phyloP scores from a whole-genome alignment of 2,888 invertebrate species.

The Drosophila limbata region DNA sequence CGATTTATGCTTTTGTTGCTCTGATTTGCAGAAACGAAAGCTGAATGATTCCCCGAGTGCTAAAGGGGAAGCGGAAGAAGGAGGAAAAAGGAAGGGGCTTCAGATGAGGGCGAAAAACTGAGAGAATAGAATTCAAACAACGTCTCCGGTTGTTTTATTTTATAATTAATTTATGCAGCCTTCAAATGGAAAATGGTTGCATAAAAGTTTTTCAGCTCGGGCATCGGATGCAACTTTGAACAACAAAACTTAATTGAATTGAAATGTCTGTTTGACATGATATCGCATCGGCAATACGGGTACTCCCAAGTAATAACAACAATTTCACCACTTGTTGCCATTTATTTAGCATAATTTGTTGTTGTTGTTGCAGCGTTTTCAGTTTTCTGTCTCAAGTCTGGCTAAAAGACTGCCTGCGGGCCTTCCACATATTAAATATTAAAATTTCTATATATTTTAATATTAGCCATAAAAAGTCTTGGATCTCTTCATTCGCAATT shows the following conservation, averaged over 20 bases:
- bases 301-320: slow-evolving; percentile 25
- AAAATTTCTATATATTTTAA: slow-evolving; percentile 34
- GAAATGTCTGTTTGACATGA: slow-evolving; percentile 79
- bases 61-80: background rate
- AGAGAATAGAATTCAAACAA: background rate
- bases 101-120: background rate
- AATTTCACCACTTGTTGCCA: slow-evolving; percentile 44
- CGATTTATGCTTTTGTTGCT: slow-evolving; percentile 78
- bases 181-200: slow-evolving; percentile 52
- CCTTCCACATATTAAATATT: slow-evolving; percentile 34
- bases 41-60: slow-evolving; percentile 6
- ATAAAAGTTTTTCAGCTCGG: slow-evolving; percentile 34
- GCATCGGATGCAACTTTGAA: slow-evolving; percentile 47
- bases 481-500: slow-evolving; percentile 23
- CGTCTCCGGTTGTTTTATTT: slow-evolving; percentile 6
- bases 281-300: slow-evolving; percentile 42
- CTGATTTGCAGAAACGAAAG: slow-evolving; percentile 40
- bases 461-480: slow-evolving; percentile 26
- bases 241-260: slow-evolving; percentile 80
- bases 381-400: slow-evolving; percentile 9
- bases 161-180: slow-evolving; percentile 63
- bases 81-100: background rate
- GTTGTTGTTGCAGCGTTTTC: slow-evolving; percentile 25
- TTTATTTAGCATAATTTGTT: slow-evolving; percentile 39
- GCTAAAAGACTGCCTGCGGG: slow-evolving; percentile 21